Base-by-base conservation (phyloP, 2,888 invertebrate species). In the Dryadula phaetusa region DNA sequence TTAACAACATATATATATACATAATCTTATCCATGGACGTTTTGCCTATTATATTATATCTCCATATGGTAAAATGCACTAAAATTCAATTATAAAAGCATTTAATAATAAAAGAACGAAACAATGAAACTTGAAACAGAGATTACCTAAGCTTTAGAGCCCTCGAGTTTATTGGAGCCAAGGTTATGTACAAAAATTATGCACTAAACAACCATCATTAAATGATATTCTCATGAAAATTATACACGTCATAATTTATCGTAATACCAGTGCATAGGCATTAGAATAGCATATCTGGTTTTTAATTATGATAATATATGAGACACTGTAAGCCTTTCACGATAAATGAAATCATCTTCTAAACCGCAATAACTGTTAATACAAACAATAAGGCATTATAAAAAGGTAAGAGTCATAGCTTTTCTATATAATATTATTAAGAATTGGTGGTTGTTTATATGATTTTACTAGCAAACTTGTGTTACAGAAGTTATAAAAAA, bases 311-410 rank as follows among this genome's bases (percentile, higher is more conserved):
- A 10, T 16, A 28, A 14, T 44, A 3, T 32, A 16, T 28, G 44
- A 54, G 22, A 28, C 8, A 20, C 32, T 61, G 63, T 65, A 71
- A 37, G 49, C 71, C 72, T 72, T 70, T 71, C 69, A 62, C 62
- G 65, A 54, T 69, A 71, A 71, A 74, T 72, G 72, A 70, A 73
- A 70, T 71, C 66, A 72, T 72, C 70, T 70, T 65, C 53, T 54
- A 62, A 66, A 68, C 65, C 67, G 47, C 69, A 70, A 54, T 71
- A 71, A 60, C 49, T 65, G 28, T 42, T 49, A 46, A 16, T 37
- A n/a, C 58, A 18, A 40, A 60, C n/a, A 14, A 42, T 25, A 7
- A 18, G 8, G 1, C 6, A 4, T 22, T n/a, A 20, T 22, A 37
- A 54, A 34, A 22, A 20, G 10, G 16, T 22, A 42, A 58, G 10